These are phyloP conservation scores for Malthinus seriepunctatus DNA, from an alignment of 2,888 invertebrate genomes.

Conservation along the genomic window DNA sequence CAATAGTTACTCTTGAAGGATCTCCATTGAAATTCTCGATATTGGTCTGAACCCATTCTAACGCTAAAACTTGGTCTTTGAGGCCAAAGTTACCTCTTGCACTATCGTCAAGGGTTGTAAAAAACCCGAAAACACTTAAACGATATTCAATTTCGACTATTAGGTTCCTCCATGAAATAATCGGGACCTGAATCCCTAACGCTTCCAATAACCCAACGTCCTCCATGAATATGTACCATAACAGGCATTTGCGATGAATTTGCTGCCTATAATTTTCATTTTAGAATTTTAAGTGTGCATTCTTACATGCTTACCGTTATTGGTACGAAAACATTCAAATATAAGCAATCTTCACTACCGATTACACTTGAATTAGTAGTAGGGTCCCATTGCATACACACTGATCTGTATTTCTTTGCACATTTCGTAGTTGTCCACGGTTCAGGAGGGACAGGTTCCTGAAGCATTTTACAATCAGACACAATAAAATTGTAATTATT, in stretches of 20 bases:
- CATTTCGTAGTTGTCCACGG: background rate
- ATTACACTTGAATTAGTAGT: too few relatives aligned
- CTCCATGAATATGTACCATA: constrained; percentile 8
- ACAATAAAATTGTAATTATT: background rate
- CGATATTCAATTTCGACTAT: constrained; percentile 6
- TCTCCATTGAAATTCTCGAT: too few relatives aligned
- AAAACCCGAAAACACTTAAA: constrained; percentile 9
- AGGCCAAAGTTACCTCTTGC: too few relatives aligned
- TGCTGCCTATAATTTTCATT: background rate
- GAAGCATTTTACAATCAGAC: background rate
- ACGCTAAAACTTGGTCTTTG: too few relatives aligned
- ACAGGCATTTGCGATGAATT: too few relatives aligned
- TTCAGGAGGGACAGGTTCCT: background rate
- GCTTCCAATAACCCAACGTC: background rate
- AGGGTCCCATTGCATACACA: too few relatives aligned
- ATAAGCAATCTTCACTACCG: too few relatives aligned
- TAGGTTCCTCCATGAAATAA: constrained; percentile 8
- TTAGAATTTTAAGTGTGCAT: too few relatives aligned
- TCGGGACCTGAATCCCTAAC: background rate
- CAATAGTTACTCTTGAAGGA: constrained; percentile 27
- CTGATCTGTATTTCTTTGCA: background rate
- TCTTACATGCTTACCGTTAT: background rate
- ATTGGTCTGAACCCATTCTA: too few relatives aligned
- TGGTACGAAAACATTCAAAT: too few relatives aligned
- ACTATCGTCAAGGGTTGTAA: constrained; percentile 30